Conservation (phyloP, 2,797 vertebrate species). For the Oreochromis mossambicus region DNA sequence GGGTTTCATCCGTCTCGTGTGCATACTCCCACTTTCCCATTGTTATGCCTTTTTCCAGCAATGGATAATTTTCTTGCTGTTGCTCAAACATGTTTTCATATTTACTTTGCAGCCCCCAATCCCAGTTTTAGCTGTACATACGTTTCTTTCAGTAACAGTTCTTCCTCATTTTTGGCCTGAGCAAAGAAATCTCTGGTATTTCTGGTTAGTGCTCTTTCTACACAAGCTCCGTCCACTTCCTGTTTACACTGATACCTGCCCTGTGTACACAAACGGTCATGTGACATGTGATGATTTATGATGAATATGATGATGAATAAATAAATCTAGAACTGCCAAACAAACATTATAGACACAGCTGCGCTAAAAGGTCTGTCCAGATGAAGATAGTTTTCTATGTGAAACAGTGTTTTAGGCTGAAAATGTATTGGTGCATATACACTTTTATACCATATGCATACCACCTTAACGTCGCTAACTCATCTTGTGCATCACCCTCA, state of each 20-base stretch:
- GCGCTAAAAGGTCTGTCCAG: accelerated
- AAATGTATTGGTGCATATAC: neutral
- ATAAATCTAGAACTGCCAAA: neutral
- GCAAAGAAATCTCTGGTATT: neutral
- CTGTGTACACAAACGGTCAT: neutral
- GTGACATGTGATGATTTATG: neutral
- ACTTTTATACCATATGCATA: neutral
- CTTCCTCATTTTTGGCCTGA: neutral
- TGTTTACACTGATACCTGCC: neutral
- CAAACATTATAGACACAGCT: neutral
- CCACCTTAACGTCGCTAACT: conserved; percentile 10
- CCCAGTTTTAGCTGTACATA: neutral
- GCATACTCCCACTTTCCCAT: neutral
- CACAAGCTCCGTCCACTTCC: neutral
- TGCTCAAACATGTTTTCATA: neutral
- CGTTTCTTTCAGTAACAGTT: neutral
- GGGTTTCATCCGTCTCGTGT: neutral
- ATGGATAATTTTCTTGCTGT: neutral
- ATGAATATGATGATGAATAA: neutral
- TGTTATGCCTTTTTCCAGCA: neutral
- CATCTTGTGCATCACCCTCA: conserved; percentile 13
- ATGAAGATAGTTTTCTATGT: neutral
- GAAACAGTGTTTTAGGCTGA: neutral
- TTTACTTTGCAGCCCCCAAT: neutral
- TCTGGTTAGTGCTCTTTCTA: neutral